Base-by-base conservation (phyloP, 2,888 invertebrate species). In the Rhamphomyia laevipes region DNA sequence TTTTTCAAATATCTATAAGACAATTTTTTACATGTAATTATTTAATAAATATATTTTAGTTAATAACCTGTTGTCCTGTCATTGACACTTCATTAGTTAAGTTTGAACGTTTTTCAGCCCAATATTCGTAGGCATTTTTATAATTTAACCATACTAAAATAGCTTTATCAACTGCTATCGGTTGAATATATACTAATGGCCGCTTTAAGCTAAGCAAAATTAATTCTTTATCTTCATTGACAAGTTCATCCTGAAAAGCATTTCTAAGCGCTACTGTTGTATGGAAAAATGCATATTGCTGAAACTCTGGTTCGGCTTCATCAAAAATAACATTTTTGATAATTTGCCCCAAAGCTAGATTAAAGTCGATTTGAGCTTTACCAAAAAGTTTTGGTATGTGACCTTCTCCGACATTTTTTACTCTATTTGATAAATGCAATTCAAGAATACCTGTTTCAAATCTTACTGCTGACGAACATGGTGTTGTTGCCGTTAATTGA, bases 121-220 rank as follows among this genome's bases (percentile, higher is more conserved):
- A 99, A 71, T 96, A 97, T 67, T 99, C 96, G 65, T 97, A 97
- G 0, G 97, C 96, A 70, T 96, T 97, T 73, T 96, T 96, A 67
- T 99, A 99, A 74, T 99, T 97, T 55, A 99, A 75, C 97, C 99
- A 99, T 43, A 99, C 93, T 17, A 99, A 77, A 57, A 99, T 94
- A 13, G 94, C 97, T 74, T 94, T 94, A 71, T 99, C 99, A 47
- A 99, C 88, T 10, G 99, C 97, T 62, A 92, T 82, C 0, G 97
- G 96, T 70, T 97, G 96, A 49, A 97, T 86, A 72, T 95, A 94
- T 54, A 99, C 84, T 55, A 97, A 77, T 0, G 99, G 99, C 45
- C 96, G 77, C 64, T 91, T 90, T 17, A 99, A 73, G 2, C 88
- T 90, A 50, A 99, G 89, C 50, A 96, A 73, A 9, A 93, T 89